phyloP scores from a whole-genome alignment of 2,113 vertebrate genomes.

The Myiopsitta monachus region DNA sequence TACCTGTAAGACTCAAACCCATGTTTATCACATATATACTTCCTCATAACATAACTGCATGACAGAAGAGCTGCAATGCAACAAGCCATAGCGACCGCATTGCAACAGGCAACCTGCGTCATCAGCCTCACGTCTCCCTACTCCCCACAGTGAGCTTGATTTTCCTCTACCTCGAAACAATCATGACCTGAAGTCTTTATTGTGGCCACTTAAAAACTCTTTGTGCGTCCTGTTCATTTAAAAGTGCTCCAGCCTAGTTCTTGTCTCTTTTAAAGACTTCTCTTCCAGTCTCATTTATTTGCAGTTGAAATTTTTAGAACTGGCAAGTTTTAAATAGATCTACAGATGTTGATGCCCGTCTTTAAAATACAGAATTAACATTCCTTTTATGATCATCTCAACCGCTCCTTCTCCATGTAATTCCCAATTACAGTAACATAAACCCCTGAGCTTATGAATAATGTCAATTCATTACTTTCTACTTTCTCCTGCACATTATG shows the following conservation, averaged over 20 bases:
- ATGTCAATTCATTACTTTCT: background rate
- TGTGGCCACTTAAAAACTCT: fast-evolving
- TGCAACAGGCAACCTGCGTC: background rate
- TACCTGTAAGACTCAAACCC: background rate
- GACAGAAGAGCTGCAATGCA: background rate
- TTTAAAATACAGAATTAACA: background rate
- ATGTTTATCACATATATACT: background rate
- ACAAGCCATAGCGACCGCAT: background rate
- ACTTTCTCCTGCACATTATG: background rate
- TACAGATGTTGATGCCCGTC: background rate
- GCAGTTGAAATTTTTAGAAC: background rate
- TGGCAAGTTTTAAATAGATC: background rate
- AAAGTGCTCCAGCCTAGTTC: background rate
- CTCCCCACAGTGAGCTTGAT: background rate
- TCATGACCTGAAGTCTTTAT: background rate
- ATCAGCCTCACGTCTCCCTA: background rate
- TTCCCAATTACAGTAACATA: background rate
- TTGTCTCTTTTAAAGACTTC: background rate
- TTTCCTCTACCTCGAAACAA: background rate
- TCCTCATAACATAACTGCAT: background rate
- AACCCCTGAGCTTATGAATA: background rate
- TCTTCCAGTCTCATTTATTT: background rate
- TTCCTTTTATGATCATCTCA: background rate
- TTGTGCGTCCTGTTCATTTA: background rate
- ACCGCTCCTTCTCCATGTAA: background rate